These are phyloP conservation scores for Todiramphus saurophagus DNA, from an alignment of 2,113 vertebrate genomes.

Conservation along the genomic window DNA sequence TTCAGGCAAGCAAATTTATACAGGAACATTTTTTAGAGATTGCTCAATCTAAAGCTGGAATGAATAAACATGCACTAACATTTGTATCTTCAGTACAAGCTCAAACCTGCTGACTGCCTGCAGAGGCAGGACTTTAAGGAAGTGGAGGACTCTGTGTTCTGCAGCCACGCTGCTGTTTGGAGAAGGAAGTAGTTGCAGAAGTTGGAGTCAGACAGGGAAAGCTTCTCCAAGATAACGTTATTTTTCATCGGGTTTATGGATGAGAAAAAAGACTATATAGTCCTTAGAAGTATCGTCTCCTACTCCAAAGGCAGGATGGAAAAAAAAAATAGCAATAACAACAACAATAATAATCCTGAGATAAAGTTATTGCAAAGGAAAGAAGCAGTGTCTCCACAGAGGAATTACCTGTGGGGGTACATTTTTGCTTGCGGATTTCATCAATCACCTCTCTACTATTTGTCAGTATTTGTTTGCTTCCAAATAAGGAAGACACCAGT, in stretches of 20 bases:
- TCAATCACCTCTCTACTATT: neutral
- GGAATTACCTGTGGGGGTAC: neutral
- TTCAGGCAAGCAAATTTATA: neutral
- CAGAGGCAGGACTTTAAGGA: neutral
- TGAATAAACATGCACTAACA: neutral
- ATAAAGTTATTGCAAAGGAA: neutral
- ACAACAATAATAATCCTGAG: no score
- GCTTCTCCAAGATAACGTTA: neutral
- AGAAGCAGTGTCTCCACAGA: neutral
- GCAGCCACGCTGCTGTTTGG: neutral
- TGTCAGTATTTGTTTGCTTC: neutral
- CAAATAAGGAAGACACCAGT: neutral
- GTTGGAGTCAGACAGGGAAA: neutral
- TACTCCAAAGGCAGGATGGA: neutral
- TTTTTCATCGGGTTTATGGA: neutral
- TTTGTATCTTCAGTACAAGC: neutral
- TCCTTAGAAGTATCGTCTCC: no score
- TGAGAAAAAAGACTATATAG: rapidly evolving
- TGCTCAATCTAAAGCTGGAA: neutral
- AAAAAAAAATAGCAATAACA: neutral
- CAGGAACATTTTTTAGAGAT: rapidly evolving
- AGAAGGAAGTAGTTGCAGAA: neutral
- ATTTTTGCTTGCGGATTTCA: neutral
- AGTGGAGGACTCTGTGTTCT: rapidly evolving
- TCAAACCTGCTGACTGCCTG: neutral